phyloP scores from a whole-genome alignment of 2,113 vertebrate species.

The Elaphurus davidianus region DNA sequence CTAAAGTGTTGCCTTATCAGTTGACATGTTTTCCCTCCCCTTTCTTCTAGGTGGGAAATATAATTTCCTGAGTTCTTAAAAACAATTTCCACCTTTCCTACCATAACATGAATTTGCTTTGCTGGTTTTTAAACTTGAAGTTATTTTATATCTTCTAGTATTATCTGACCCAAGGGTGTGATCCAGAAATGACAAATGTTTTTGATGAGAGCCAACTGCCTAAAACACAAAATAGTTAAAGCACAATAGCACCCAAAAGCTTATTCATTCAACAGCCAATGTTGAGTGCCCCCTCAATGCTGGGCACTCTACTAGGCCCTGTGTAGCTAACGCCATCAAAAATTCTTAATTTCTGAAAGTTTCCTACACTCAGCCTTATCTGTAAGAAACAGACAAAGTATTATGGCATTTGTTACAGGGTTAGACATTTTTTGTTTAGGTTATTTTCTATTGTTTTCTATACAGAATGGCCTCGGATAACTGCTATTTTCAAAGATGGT shows the following conservation, averaged over 20 bases:
- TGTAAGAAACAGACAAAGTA: neutral
- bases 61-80: neutral
- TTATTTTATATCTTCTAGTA: neutral
- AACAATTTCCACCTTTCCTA: neutral
- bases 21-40: neutral
- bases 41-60: neutral
- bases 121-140: neutral
- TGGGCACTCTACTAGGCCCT: neutral
- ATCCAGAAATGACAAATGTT: neutral
- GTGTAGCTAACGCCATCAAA: neutral
- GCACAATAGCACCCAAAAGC: neutral
- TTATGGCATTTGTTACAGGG: neutral
- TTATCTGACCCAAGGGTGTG: neutral
- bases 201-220: neutral
- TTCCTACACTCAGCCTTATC: neutral
- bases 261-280: neutral
- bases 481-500: neutral
- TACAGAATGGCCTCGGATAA: conserved; percentile 1
- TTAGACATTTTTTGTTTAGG: conserved; percentile 34
- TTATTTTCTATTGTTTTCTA: conserved; percentile 56
- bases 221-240: neutral
- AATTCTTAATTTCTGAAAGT: neutral
- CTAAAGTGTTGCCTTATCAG: neutral
- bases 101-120: neutral
- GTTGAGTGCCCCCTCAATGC: accelerated